Evolutionary conservation across 2,797 vertebrate species (phyloP).

Genomic region (Hoplostethus mediterraneus): DNA sequence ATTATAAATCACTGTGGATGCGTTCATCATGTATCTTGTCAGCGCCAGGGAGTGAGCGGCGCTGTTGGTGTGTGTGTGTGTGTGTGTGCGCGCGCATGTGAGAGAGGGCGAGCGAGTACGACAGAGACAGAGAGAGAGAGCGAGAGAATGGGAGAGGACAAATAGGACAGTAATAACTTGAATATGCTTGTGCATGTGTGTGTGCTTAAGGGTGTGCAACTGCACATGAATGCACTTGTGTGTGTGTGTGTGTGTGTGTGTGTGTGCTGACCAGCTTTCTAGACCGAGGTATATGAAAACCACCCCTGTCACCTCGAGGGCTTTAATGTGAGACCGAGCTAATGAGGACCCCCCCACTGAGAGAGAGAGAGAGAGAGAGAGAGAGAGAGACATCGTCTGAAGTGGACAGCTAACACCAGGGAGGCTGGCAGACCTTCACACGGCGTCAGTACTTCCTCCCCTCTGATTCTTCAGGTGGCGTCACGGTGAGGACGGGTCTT

Average conservation of each 20-base stretch:
- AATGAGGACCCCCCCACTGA: conserved; percentile 46
- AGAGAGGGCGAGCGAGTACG: background rate
- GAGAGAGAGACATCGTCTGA: conserved; percentile 3
- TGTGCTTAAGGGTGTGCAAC: background rate
- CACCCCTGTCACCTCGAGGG: conserved; percentile 28
- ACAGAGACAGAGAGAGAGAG: conserved; percentile 1
- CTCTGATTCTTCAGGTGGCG: no score
- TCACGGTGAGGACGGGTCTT: no score
- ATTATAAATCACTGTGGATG: conserved; percentile 84
- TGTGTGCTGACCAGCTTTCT: no score
- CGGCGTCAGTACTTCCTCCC: no score
- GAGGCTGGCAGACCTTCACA: no score
- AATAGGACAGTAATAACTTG: conserved; percentile 53
- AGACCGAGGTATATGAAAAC: background rate
- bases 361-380: conserved; percentile 35
- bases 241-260: background rate
- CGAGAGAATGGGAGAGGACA: conserved; percentile 53
- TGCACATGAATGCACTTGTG: background rate
- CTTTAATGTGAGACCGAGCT: conserved; percentile 55
- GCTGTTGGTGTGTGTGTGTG: conserved; percentile 22
- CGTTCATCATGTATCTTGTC: conserved; percentile 83
- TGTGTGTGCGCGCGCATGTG: background rate
- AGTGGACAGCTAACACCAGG: no score
- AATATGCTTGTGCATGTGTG: conserved; percentile 26
- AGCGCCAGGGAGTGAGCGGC: conserved; percentile 32